Conservation (phyloP, 2,888 invertebrate genomes). For the Drosophila gaucha region DNA sequence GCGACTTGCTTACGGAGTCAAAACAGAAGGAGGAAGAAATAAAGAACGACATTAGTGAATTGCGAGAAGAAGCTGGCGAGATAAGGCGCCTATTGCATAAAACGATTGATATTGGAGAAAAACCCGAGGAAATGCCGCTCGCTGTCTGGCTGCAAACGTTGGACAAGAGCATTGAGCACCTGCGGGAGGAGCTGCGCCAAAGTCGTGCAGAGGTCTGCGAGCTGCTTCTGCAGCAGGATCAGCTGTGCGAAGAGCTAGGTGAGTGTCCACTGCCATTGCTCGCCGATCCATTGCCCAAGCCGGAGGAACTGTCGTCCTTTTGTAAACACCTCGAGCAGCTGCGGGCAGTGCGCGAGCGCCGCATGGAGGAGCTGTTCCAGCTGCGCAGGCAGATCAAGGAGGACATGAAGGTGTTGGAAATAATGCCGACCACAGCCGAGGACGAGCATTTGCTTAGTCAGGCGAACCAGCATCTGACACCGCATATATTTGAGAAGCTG, state of each 20-base stretch:
- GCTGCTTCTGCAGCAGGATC: slow-evolving; percentile 85
- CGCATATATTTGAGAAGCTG: slow-evolving; percentile 88
- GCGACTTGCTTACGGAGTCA: slow-evolving; percentile 88
- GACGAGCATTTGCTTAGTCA: slow-evolving; percentile 84
- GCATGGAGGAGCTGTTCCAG: slow-evolving; percentile 83
- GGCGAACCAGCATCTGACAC: slow-evolving; percentile 86
- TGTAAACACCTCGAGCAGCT: slow-evolving; percentile 87
- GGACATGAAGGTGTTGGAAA: slow-evolving; percentile 82
- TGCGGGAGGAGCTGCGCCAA: slow-evolving; percentile 86
- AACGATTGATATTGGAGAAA: slow-evolving; percentile 65
- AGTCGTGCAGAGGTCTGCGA: slow-evolving; percentile 84
- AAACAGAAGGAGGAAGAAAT: slow-evolving; percentile 85
- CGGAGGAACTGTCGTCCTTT: slow-evolving; percentile 87
- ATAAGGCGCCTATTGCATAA: slow-evolving; percentile 79
- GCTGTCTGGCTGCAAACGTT: slow-evolving; percentile 87
- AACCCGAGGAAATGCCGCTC: slow-evolving; percentile 81
- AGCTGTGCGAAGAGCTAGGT: slow-evolving; percentile 82
- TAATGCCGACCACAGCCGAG: slow-evolving; percentile 68
- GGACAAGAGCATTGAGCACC: slow-evolving; percentile 86
- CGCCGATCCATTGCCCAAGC: slow-evolving; percentile 86
- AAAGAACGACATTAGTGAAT: slow-evolving; percentile 86
- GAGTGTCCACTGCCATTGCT: slow-evolving; percentile 75
- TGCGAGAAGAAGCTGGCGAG: slow-evolving; percentile 76
- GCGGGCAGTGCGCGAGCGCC: slow-evolving; percentile 87
- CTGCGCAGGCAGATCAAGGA: slow-evolving; percentile 83